Evolutionary conservation across 2,888 invertebrate genomes (phyloP).

Genomic region (Atethmia centrago): DNA sequence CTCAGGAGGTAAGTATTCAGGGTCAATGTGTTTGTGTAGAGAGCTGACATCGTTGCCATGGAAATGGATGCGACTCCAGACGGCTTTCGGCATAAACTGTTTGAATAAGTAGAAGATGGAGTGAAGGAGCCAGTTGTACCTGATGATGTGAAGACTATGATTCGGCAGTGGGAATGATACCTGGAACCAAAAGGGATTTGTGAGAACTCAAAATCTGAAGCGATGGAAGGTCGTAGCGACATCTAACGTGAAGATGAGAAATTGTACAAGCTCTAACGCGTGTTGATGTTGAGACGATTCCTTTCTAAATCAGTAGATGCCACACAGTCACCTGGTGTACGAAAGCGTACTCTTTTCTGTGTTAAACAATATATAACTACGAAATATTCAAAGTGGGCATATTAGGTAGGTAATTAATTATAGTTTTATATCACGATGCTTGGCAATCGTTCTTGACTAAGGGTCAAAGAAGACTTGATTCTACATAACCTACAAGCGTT

Average conservation of each 20-base stretch:
- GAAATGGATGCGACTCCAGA: constrained; percentile 89
- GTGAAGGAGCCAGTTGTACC: constrained; percentile 95
- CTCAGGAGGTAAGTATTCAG: constrained; percentile 81
- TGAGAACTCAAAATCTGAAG: background rate
- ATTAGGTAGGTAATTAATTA: background rate
- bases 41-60: constrained; percentile 83
- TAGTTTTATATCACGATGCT: background rate
- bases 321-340: background rate
- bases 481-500: too few species aligned
- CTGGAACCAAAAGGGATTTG: constrained; percentile 77
- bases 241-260: constrained; percentile 23
- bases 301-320: constrained; percentile 35
- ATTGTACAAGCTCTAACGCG: background rate
- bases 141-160: constrained; percentile 93
- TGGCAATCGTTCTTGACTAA: background rate
- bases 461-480: background rate
- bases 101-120: constrained; percentile 94
- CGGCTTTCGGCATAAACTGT: constrained; percentile 92
- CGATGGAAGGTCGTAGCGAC: constrained; percentile 12
- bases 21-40: constrained; percentile 82
- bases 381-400: background rate
- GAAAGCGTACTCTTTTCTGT: background rate
- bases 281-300: background rate
- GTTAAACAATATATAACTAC: background rate
- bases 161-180: constrained; percentile 93